A percentile compares a stretch with the other conserved stretches of the same genome.
phyloP scores from a whole-genome alignment of 2,113 vertebrate genomes.

The Lagenorhynchus albirostris region DNA sequence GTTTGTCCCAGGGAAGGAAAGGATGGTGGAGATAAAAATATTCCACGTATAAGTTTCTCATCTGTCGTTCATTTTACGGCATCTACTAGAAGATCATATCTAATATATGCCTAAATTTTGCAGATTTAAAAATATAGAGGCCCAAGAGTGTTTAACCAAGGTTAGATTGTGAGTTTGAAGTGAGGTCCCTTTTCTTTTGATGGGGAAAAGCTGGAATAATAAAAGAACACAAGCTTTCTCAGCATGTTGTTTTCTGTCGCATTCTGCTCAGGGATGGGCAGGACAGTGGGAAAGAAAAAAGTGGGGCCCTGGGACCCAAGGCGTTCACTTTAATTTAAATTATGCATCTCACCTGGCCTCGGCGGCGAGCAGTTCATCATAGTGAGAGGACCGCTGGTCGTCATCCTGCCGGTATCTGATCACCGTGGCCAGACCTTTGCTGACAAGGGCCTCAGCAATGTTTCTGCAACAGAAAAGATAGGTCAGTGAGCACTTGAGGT shows the following conservation, averaged over 20 bases:
- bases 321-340: neutral
- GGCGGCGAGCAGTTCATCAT: conserved; percentile 94
- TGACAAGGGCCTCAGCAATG: conserved; percentile 96
- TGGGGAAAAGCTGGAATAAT: neutral
- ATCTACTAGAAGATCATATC: neutral
- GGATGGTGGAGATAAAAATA: neutral
- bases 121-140: neutral
- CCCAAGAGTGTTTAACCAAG: neutral
- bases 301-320: neutral
- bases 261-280: neutral
- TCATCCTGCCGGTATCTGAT: conserved; percentile 97
- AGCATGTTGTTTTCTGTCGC: neutral
- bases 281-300: neutral
- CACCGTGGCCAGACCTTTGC: conserved; percentile 95
- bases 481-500: conserved; percentile 31
- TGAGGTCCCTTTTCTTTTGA: neutral
- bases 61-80: neutral
- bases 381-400: conserved; percentile 96
- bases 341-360: conserved; percentile 90
- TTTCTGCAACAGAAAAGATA: conserved; percentile 84
- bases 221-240: neutral
- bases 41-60: neutral
- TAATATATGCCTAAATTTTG: neutral
- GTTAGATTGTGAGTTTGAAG: neutral
- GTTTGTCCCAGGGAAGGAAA: neutral